Evolutionary conservation across 2,797 vertebrate species (phyloP), one percentile per base, ranked within the genome.

Genomic region (Babyrousa celebensis): DNA sequence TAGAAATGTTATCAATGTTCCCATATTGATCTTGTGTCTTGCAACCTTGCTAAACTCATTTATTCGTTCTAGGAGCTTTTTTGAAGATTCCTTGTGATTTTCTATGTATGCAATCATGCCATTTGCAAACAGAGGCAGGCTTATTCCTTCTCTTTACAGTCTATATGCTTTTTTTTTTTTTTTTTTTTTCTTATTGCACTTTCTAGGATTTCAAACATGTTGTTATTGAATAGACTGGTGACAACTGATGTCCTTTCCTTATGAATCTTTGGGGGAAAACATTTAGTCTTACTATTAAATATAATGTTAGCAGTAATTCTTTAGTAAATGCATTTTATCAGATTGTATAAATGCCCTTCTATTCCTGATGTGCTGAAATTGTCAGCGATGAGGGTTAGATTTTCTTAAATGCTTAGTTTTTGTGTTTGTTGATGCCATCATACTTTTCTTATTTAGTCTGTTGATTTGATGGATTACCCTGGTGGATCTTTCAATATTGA

Each of bases 161-260:
- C 20, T 48, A 4, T 89, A 29, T 94, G 85, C 21, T 70, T 85
- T 94, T 94, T 62, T 27, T 89, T 89, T 94, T 89, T 94, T 56
- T 71, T 60, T 82, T 83, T 48, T 54, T 75, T 20, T 75, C 40
- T 79, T 80, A 36, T 5, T 84, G 65, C 2, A 52, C 29, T 74
- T 80, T 32, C 75, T 82, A 36, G 48, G 58, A 74, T 63, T 79
- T 74, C 8, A 14, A n/a, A 25, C 78, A 27, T 79, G 27, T 52
- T 93, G 15, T 71, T 80, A 54, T 71, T 79, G 29, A 85, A 16
- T 25, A 56, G 20, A 85, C 12, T 43, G 48, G 43, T 79, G 82
- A 85, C 12, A 79, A n/a, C n/a, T 43, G 14, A 67, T 80, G 29
- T 80, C 36, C 10, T 62, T 82, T 48, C 29, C 17, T 89, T 79